A percentile compares a stretch with the other conserved stretches of the same genome.
phyloP scores from a whole-genome alignment of 35 echinoderm and acorn worm species.

The Holothuria glaberrima region DNA sequence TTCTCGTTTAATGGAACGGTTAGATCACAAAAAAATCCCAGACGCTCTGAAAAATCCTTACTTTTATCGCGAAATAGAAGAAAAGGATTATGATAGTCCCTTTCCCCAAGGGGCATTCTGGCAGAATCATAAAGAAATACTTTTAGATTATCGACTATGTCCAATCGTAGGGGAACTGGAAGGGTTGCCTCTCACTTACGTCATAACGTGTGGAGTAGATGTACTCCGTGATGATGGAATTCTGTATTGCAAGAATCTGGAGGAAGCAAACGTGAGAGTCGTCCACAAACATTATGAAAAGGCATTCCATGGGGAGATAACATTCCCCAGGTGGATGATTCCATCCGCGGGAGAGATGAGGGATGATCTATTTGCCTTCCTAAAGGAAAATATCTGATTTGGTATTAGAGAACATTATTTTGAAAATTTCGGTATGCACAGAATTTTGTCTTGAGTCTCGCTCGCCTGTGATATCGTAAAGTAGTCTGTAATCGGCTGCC shows the following conservation, averaged over 20 bases:
- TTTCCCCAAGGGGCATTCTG: conserved; percentile 1
- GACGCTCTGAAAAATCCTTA: conserved; percentile 23
- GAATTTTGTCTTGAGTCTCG: no score
- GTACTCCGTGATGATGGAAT: conserved; percentile 82
- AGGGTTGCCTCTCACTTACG: conserved; percentile 73
- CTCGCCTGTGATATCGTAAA: no score
- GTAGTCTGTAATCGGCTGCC: no score
- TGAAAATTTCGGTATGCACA: no score
- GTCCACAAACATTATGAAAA: conserved; percentile 72
- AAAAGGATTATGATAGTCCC: not conserved
- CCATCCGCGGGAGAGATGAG: conserved; percentile 12
- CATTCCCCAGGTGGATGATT: conserved; percentile 8
- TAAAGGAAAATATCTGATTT: conserved; percentile 8
- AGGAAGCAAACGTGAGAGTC: conserved; percentile 44
- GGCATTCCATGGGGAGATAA: conserved; percentile 74
- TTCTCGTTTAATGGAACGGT: not conserved
- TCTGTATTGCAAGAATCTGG: conserved; percentile 66
- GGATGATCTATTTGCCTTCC: conserved; percentile 4
- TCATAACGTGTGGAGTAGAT: conserved; percentile 81
- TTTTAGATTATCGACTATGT: conserved; percentile 57
- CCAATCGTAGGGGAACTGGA: conserved; percentile 68
- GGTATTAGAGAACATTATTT: no score
- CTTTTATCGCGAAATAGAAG: not conserved
- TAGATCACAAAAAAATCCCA: conserved; percentile 58
- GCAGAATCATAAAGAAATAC: conserved; percentile 22